phyloP scores from a whole-genome alignment of 2,113 vertebrate genomes.

The Sylvilagus bachmani region DNA sequence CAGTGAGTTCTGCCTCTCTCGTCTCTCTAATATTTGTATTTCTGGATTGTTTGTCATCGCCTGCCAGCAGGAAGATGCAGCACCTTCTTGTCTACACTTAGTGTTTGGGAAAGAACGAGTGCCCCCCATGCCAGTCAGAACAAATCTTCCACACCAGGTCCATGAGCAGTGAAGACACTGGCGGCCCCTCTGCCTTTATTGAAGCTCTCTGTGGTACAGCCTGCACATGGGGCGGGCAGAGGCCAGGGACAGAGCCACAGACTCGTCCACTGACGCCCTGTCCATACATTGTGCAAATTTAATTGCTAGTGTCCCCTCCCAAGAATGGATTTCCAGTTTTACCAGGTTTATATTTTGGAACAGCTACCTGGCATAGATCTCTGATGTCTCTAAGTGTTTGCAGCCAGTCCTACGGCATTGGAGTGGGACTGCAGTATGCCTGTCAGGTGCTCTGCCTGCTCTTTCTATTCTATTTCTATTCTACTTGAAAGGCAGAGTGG shows the following conservation, averaged over 20 bases:
- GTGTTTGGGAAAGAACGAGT: conserved; percentile 25
- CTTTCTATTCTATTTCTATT: not conserved
- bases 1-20: conserved; percentile 11
- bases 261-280: not conserved
- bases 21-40: not conserved
- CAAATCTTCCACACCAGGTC: not conserved
- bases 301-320: not conserved
- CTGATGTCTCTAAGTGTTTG: not conserved
- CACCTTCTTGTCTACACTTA: not conserved
- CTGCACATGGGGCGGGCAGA: not conserved
- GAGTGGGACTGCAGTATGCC: not conserved
- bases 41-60: not conserved
- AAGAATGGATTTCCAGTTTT: not conserved
- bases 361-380: not conserved
- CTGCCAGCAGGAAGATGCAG: not conserved
- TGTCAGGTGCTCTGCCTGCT: conserved; percentile 1
- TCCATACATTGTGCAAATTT: not conserved
- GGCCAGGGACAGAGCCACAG: not conserved
- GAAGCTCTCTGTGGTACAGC: not conserved
- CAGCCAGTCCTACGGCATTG: not conserved
- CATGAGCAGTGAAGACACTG: not conserved
- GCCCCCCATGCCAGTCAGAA: not conserved
- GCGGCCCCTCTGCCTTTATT: not conserved
- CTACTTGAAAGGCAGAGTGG: no score
- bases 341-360: not conserved